Conservation (phyloP, 2,888 invertebrate species). For the Cataglyphis albicans region DNA sequence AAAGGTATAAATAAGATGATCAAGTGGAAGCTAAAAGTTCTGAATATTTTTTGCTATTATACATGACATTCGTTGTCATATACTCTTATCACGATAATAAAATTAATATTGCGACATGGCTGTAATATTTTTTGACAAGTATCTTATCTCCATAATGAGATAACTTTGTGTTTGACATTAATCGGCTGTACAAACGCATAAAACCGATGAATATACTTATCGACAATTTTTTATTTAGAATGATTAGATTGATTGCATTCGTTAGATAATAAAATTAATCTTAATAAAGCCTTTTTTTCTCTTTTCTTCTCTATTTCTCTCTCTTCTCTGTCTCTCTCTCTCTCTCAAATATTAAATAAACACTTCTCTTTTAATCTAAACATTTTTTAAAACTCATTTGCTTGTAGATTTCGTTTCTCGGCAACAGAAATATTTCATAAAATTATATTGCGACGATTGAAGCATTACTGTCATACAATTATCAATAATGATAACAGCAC, state of each 20-base stretch:
- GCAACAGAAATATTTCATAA: not conserved
- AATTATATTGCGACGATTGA: not conserved
- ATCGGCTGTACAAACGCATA: constrained; percentile 7
- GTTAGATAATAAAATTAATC: constrained; percentile 43
- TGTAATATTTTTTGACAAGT: constrained; percentile 7
- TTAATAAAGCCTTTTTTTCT: constrained; percentile 6
- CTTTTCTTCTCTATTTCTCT: not conserved
- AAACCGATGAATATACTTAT: constrained; percentile 31
- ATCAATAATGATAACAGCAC: not conserved
- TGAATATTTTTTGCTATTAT: not conserved
- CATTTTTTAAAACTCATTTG: constrained; percentile 8
- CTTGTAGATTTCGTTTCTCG: not conserved
- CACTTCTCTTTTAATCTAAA: not conserved
- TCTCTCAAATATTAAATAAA: not conserved
- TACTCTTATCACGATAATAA: not conserved
- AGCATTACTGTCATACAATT: not conserved
- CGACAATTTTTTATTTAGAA: not conserved
- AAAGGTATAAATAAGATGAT: not conserved
- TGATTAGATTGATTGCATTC: constrained; percentile 41
- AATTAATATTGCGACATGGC: not conserved
- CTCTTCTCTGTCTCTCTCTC: not conserved
- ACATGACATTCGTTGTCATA: not conserved
- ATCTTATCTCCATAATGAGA: constrained; percentile 48
- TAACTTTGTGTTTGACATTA: constrained; percentile 14
- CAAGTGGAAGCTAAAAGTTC: not conserved